Conservation (phyloP, 2,888 invertebrate species). For the Saturnia pavonia region DNA sequence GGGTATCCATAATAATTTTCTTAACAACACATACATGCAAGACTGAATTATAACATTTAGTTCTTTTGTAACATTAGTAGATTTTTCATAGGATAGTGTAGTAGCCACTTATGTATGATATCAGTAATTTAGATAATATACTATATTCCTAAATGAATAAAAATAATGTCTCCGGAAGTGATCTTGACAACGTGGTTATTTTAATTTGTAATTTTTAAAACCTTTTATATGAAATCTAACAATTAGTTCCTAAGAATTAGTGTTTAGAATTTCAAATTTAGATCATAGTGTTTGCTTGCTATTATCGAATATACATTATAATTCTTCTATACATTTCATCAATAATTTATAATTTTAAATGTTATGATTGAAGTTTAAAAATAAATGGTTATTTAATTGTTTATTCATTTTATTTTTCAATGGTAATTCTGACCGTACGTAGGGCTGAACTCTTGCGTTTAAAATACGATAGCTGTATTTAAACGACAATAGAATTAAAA, state of each 20-base stretch:
- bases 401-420: background rate
- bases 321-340: background rate
- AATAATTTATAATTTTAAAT: background rate
- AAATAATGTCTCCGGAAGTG: no score
- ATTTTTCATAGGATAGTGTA: background rate
- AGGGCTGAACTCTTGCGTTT: background rate
- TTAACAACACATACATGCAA: background rate
- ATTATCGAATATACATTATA: background rate
- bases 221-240: background rate
- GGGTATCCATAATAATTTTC: background rate
- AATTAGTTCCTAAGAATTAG: background rate
- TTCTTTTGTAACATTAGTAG: background rate
- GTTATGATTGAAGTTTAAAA: background rate
- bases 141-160: background rate
- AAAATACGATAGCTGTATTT: background rate
- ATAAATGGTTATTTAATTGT: background rate
- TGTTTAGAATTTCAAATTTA: background rate
- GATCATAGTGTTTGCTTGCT: background rate
- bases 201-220: background rate
- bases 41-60: background rate
- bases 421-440: background rate
- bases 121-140: background rate
- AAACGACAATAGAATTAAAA: constrained; percentile 29
- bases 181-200: background rate
- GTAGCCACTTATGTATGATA: background rate